Evolutionary conservation across 2,113 vertebrate species (phyloP).

Genomic region (Zootoca vivipara): DNA sequence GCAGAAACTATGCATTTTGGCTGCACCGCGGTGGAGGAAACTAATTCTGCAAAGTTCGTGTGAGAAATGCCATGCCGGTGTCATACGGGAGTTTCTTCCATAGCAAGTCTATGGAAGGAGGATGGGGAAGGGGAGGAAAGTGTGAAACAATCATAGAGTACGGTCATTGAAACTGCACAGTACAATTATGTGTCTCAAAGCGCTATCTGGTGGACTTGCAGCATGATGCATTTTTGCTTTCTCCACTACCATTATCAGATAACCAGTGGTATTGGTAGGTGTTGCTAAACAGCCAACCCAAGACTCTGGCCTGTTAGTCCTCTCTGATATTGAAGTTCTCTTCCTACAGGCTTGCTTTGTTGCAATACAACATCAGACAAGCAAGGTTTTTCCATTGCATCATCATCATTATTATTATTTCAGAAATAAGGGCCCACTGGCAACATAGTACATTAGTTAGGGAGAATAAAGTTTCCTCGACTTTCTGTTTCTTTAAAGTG

Average conservation of each 20-base stretch:
- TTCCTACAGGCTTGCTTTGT: slow-evolving; percentile 49
- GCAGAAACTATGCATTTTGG: slow-evolving; percentile 73
- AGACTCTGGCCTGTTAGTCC: slow-evolving; percentile 31
- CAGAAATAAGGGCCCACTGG: slow-evolving; percentile 24
- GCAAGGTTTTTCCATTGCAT: slow-evolving; percentile 43
- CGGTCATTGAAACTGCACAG: slow-evolving; percentile 4
- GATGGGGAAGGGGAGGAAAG: slow-evolving; percentile 1
- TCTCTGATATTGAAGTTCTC: slow-evolving; percentile 16
- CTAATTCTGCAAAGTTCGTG: slow-evolving; percentile 45
- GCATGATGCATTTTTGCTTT: slow-evolving; percentile 16
- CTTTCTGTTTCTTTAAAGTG: background rate
- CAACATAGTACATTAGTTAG: slow-evolving; percentile 26
- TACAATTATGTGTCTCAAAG: background rate
- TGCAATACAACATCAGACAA: slow-evolving; percentile 40
- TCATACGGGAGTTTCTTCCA: slow-evolving; percentile 54
- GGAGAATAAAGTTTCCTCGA: background rate
- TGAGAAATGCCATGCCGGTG: slow-evolving; percentile 28
- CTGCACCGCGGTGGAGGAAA: slow-evolving; percentile 44
- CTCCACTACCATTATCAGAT: background rate
- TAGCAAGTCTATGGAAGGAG: slow-evolving; percentile 38
- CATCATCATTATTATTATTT: too few relatives aligned
- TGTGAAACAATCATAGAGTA: background rate
- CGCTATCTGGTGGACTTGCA: slow-evolving; percentile 11
- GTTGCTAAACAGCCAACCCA: background rate
- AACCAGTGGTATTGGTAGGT: slow-evolving; percentile 7